Evolutionary conservation across 2,113 vertebrate species (phyloP).

Genomic region (Pygoscelis antarcticus): DNA sequence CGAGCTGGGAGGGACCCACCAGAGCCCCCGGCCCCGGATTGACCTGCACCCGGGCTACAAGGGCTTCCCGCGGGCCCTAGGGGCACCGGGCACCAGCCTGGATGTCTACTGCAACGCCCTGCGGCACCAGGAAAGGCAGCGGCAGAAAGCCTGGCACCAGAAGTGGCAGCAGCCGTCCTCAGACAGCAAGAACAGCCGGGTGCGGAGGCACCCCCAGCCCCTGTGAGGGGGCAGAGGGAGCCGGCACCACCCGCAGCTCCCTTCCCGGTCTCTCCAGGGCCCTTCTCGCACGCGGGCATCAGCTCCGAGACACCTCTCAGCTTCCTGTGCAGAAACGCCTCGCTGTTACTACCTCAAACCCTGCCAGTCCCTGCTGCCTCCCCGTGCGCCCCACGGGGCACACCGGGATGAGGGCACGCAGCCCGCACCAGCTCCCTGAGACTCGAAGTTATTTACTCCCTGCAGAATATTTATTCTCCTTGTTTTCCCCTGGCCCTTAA

Average conservation of each 20-base stretch:
- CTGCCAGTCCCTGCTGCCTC: background rate
- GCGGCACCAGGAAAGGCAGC: slow-evolving; percentile 79
- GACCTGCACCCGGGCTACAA: slow-evolving; percentile 70
- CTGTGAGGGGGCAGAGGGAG: background rate
- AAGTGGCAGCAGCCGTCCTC: slow-evolving; percentile 77
- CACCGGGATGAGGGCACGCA: background rate
- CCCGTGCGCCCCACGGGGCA: background rate
- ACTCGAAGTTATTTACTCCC: background rate
- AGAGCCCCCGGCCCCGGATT: background rate
- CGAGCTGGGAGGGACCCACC: slow-evolving; percentile 30
- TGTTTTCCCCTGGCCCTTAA: background rate
- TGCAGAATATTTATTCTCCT: slow-evolving; percentile 43
- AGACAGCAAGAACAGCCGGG: slow-evolving; percentile 76
- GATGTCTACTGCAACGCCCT: slow-evolving; percentile 82
- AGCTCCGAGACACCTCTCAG: background rate
- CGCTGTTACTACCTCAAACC: slow-evolving; percentile 28
- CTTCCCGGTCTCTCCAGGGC: background rate
- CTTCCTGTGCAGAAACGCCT: background rate
- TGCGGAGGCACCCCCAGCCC: slow-evolving; percentile 74
- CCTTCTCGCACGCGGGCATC: background rate
- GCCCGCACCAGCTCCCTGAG: background rate
- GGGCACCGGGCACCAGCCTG: slow-evolving; percentile 64
- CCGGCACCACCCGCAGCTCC: background rate
- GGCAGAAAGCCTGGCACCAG: slow-evolving; percentile 76
- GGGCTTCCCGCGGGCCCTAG: slow-evolving; percentile 70